Evolutionary conservation across 2,888 invertebrate species (phyloP).

Genomic region (Pocota personata): DNA sequence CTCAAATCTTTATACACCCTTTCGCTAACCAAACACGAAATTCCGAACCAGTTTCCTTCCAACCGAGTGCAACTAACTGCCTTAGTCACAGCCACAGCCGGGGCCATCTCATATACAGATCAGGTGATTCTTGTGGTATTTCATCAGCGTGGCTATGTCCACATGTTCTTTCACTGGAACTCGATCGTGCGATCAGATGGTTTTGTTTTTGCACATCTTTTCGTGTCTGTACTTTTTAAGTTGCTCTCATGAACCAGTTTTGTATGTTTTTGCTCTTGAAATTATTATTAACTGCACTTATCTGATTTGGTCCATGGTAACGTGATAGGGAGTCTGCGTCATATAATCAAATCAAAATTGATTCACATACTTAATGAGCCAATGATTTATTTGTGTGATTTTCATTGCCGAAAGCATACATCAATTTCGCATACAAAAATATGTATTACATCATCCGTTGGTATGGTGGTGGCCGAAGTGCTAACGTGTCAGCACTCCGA

Average conservation of each 20-base stretch:
- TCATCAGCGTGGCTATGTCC: neutral
- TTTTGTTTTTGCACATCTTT: neutral
- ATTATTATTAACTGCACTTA: neutral
- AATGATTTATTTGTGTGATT: neutral
- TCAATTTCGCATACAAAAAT: neutral
- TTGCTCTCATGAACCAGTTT: neutral
- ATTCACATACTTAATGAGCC: neutral
- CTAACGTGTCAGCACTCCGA: neutral
- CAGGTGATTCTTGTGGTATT: slow-evolving; percentile 21
- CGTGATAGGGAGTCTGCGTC: neutral
- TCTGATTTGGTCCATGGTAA: neutral
- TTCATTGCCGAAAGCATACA: neutral
- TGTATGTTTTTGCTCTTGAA: neutral
- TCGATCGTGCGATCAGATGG: neutral
- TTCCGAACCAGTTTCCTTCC: neutral
- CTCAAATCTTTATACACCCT: no score
- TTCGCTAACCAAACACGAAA: neutral
- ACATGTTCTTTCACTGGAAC: slow-evolving; percentile 3
- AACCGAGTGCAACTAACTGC: neutral
- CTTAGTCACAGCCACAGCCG: neutral
- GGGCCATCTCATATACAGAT: neutral
- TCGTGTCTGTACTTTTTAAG: neutral
- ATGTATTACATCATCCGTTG: neutral
- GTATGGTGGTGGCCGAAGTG: neutral
- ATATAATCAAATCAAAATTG: neutral